These are phyloP conservation scores for Stenichneumon culpator DNA, from an alignment of 2,888 invertebrate species.

Conservation along the genomic window DNA sequence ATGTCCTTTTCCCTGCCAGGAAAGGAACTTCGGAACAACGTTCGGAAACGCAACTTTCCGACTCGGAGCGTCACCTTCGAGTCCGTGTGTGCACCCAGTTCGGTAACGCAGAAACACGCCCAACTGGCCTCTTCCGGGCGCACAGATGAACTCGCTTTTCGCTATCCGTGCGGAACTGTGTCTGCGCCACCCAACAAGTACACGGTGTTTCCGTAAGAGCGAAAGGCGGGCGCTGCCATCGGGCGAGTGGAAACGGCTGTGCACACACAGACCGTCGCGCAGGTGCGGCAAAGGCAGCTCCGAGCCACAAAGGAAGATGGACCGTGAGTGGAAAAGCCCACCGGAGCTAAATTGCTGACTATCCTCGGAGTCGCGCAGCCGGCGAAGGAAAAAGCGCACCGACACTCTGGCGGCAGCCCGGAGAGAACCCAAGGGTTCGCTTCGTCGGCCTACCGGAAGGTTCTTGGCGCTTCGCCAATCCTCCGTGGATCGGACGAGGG, in stretches of 20 bases:
- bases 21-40: neutral
- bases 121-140: neutral
- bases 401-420: slow-evolving; percentile 3
- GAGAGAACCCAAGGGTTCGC: slow-evolving; percentile 55
- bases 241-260: neutral
- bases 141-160: neutral
- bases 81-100: neutral
- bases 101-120: neutral
- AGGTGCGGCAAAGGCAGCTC: slow-evolving; percentile 29
- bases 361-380: slow-evolving; percentile 67
- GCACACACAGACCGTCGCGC: neutral
- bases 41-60: slow-evolving; percentile 5
- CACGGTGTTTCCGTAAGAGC: neutral
- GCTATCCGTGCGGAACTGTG: neutral
- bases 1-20: neutral
- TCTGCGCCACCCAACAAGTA: neutral
- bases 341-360: slow-evolving; percentile 76
- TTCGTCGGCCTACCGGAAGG: slow-evolving; percentile 55
- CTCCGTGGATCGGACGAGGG: slow-evolving; percentile 62
- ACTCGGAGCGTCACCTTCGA: neutral
- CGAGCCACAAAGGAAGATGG: slow-evolving; percentile 47
- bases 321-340: slow-evolving; percentile 41
- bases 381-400: slow-evolving; percentile 26
- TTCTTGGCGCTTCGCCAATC: slow-evolving; percentile 69
- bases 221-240: neutral